Evolutionary conservation across 2,797 vertebrate genomes (phyloP).

Genomic region (Emydoidea blandingii): DNA sequence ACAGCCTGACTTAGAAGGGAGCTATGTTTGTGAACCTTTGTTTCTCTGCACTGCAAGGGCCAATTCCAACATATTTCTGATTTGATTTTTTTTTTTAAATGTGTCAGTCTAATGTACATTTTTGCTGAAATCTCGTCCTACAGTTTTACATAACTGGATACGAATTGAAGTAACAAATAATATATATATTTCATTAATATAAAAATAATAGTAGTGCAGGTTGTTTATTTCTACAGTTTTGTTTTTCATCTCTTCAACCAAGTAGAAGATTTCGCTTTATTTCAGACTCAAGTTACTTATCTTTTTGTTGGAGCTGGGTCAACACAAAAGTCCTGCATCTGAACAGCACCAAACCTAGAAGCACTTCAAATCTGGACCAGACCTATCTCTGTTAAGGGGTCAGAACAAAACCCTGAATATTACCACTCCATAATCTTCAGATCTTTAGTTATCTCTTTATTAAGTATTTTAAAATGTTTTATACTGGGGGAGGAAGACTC

Average conservation of each 20-base stretch:
- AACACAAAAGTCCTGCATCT: not conserved
- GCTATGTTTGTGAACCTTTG: constrained; percentile 43
- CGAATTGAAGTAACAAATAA: constrained; percentile 2
- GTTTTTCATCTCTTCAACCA: not conserved
- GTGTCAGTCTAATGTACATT: not conserved
- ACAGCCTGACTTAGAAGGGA: constrained; percentile 37
- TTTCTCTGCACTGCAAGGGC: constrained; percentile 13
- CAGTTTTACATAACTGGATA: not conserved
- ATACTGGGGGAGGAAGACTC: not conserved
- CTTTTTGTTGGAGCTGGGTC: not conserved
- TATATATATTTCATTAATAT: not conserved
- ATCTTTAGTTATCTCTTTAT: not conserved
- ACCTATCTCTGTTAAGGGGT: not conserved
- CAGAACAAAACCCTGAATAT: not conserved
- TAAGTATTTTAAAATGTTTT: not conserved
- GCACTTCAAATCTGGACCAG: not conserved
- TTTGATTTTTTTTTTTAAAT: constrained; percentile 46
- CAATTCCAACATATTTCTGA: constrained; percentile 30
- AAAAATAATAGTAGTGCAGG: not conserved
- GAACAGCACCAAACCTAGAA: not conserved
- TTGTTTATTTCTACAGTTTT: not conserved
- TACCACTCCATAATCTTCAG: not conserved
- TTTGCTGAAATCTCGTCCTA: not conserved
- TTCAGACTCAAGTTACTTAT: not conserved
- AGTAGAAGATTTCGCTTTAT: not conserved